These are phyloP conservation scores for Helogale parvula DNA, from an alignment of 2,113 vertebrate species.

Conservation along the genomic window DNA sequence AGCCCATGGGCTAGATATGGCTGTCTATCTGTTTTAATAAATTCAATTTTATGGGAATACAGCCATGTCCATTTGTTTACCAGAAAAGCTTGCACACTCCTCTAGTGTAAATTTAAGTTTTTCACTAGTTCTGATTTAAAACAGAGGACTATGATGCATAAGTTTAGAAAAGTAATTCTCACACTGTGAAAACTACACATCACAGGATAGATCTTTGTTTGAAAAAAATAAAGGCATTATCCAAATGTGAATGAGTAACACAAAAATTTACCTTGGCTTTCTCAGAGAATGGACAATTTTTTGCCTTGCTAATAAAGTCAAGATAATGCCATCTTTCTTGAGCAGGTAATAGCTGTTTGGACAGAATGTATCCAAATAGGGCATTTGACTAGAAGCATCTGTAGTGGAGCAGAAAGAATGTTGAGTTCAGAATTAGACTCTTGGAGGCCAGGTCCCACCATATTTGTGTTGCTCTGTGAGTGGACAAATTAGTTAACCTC, in stretches of 20 bases:
- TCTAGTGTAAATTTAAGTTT: not conserved
- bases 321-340: not conserved
- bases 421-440: not conserved
- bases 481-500: not conserved
- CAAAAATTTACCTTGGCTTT: slow-evolving; percentile 22
- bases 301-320: not conserved
- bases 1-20: not conserved
- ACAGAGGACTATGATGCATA: not conserved
- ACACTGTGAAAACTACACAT: not conserved
- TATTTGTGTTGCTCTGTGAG: not conserved
- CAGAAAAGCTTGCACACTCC: not conserved
- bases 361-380: not conserved
- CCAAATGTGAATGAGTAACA: not conserved
- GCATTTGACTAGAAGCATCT: not conserved
- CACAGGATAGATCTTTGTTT: not conserved
- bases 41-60: slow-evolving; percentile 10
- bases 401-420: not conserved
- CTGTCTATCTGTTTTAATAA: slow-evolving; percentile 21
- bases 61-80: not conserved
- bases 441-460: no score
- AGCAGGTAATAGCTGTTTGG: not conserved
- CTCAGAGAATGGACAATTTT: not conserved
- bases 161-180: not conserved
- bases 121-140: slow-evolving; percentile 19
- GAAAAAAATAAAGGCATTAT: slow-evolving; percentile 17